Base-by-base conservation (phyloP, 2,888 invertebrate genomes). In the Oeneis ivallda region DNA sequence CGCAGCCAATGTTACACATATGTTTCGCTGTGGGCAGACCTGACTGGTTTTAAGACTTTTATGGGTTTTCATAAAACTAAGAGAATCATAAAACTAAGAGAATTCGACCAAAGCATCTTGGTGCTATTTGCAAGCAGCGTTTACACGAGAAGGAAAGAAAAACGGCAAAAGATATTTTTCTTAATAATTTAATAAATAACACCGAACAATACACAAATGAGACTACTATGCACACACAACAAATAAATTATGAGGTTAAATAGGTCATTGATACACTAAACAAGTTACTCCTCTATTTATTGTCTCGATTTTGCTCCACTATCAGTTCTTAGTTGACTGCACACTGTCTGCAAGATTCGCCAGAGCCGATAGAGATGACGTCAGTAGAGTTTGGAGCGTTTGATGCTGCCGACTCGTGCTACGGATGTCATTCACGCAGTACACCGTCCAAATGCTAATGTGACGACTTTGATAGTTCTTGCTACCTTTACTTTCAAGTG, bases 241-340 rank as follows among this genome's bases (percentile, higher is more conserved):
- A 85, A 89, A 92, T 92, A 92, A 92, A 89, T 90, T 90, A 87
- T 92, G 92, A 92, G 92, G 92, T 91, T 92, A 92, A 81, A 86
- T 85, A 90, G 86, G 88, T 86, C 81, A 67, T 69, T 66, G 72
- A 75, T 86, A 86, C 86, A 83, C 84, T 86, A 87, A 74, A 71
- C 70, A 65, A 73, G 74, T 78, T 78, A 80, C 70, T 52, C 73
- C 84, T 66, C 66, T 68, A 90, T 82, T 86, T 89, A 89, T 89
- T 89, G 88, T 89, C 89, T 85, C 76, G 74, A 75, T 64, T 75
- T 75, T 79, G 81, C 79, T 82, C 79, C 87, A 87, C 87, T 32
- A 19, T 41, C 82, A 83, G 74, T 78, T 47, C 8, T 15, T 17
- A 45, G 15, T 47, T 47, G 47, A 47, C 15, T 15, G 17, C 47